Conservation (phyloP, 2,113 vertebrate species). For the Fregetta grallaria region DNA sequence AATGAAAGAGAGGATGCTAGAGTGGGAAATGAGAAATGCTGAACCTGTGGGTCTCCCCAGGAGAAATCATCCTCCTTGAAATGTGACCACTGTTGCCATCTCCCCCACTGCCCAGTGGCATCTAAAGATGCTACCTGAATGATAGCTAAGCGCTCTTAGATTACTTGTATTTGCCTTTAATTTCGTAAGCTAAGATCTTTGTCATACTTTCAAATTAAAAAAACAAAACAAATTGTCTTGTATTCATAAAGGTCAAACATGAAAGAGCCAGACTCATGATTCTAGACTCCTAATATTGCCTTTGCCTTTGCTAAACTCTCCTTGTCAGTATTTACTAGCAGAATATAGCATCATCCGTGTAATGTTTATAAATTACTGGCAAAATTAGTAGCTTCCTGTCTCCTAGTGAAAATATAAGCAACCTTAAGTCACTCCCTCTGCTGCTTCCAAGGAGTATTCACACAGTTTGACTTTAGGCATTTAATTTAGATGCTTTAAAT, state of each 20-base stretch:
- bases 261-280: not conserved
- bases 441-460: not conserved
- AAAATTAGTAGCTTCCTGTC: fast-evolving
- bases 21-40: not conserved
- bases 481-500: not conserved
- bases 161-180: not conserved
- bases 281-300: not conserved
- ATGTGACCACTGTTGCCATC: not conserved
- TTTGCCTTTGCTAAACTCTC: not conserved
- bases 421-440: not conserved
- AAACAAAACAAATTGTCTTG: not conserved
- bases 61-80: not conserved
- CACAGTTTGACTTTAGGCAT: not conserved
- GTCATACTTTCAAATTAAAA: not conserved
- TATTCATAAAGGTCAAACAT: not conserved
- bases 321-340: not conserved
- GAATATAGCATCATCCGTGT: not conserved
- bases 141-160: not conserved
- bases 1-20: not conserved
- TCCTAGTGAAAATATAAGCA: not conserved
- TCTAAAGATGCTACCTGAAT: not conserved
- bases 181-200: not conserved
- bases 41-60: not conserved
- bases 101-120: not conserved
- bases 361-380: not conserved